A percentile compares a stretch with the other conserved stretches of the same genome.
Conservation (phyloP, 2,888 invertebrate species). For the Drosophila fungiperda region DNA sequence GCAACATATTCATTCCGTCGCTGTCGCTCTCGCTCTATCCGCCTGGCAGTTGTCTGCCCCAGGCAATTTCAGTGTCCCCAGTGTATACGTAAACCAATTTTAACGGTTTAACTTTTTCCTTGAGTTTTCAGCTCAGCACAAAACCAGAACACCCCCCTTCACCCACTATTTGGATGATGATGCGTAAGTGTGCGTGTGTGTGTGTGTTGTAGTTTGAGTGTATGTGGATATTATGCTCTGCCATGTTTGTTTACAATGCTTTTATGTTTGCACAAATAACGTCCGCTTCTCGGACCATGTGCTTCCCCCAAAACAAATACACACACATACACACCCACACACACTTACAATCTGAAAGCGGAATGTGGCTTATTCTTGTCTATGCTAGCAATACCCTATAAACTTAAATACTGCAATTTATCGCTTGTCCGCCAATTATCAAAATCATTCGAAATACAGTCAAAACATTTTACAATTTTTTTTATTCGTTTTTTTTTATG, state of each 20-base stretch:
- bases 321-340: background rate
- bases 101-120: conserved; percentile 79
- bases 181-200: conserved; percentile 11
- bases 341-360: conserved; percentile 1
- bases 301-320: conserved; percentile 6
- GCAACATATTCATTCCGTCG: conserved; percentile 16
- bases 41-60: background rate
- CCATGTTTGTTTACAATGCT: conserved; percentile 81
- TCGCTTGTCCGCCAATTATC: background rate
- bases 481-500: background rate
- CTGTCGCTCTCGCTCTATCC: background rate
- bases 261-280: conserved; percentile 81
- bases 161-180: background rate
- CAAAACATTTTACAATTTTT: background rate
- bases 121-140: conserved; percentile 22
- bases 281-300: conserved; percentile 58
- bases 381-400: conserved; percentile 47
- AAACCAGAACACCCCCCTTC: background rate
- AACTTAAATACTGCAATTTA: conserved; percentile 1
- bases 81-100: conserved; percentile 75
- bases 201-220: conserved; percentile 18
- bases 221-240: conserved; percentile 49
- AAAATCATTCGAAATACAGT: no score
- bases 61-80: conserved; percentile 40
- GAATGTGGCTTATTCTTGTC: conserved; percentile 54